Base-by-base conservation (phyloP, 2,797 vertebrate genomes). In the Mormyrops boulengeri region DNA sequence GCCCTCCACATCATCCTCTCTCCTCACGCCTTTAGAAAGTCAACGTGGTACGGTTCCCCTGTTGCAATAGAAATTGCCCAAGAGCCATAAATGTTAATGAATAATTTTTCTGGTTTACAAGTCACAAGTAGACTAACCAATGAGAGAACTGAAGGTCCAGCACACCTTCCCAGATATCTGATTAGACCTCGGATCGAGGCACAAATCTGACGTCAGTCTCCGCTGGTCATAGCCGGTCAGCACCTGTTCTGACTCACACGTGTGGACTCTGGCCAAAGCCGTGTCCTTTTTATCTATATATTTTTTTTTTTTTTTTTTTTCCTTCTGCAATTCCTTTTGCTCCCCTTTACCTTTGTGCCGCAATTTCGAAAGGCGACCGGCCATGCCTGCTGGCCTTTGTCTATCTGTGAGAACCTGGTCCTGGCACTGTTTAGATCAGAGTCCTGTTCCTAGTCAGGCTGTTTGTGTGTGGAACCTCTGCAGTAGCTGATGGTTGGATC, bases 51-150 rank as follows among this genome's bases (percentile, higher is more conserved):
- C 2, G 4, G 19, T 38, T 57, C 30, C 47, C 49, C 91, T 92
- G 52, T 90, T 2, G 49, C 86, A 92, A 92, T 49, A 80, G 7
- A 0, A 0, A 85, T 94, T 93, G 14, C 90, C 7, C 1, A 88
- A 91, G 2, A 0, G 17, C 38, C 84, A 19, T 90, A n/a, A 93
- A 89, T 8, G 92, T 94, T 95, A 92, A 94, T 92, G 26, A 91
- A 93, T 94, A 91, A 91, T 26, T 3, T 9, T 9, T 49, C 14
- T 60, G 55, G 50, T 5, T 62, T n/a, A 66, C 22, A 47, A 88
- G 55, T 44, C 57, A 47, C 41, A n/a, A 38, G 38, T 34, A 0
- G 41, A 0, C 0, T 44, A 0, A 4, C 77, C 41, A 47, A 62
- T 94, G 92, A 4, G 1, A 0, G 60, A 55, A 41, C 0, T 8